Evolutionary conservation across 2,888 invertebrate genomes (phyloP), one percentile per base, ranked within the genome.

Genomic region (Metopia argyrocephala): DNA sequence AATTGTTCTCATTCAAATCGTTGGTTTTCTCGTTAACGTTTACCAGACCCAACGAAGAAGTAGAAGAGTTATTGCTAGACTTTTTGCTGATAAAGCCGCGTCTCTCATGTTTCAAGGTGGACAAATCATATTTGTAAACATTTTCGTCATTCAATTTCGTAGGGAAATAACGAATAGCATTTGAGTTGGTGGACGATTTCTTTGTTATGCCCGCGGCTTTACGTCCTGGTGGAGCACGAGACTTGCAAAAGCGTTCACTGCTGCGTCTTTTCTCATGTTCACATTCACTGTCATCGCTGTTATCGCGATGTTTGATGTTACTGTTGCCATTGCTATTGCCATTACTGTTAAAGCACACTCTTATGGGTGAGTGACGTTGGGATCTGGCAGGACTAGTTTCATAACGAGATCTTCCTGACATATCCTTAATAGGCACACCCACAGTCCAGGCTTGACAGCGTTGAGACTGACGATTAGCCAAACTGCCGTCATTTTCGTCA

Each of bases 211-310:
- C 89, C 2, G 89, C 86, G 21, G 87, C 85, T 71, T 91, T 91
- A 50, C 93, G 92, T 21, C 92, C 93, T 59, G 93, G 92, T 3
- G 93, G 92, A 15, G 92, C 92, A 15, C 93, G 90, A 3, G 93
- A 92, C 81, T 93, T 91, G 84, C 94, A 92, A 88, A 94, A 93
- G 66, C 94, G 91, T 86, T 94, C 94, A 85, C 92, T 93, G 83
- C 92, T 93, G 82, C 94, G 91, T 12, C 94, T 89, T 68, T 92
- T 91, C 85, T 94, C 94, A 73, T 93, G 92, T 85, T 94, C 94
- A 85, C 92, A 92, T 74, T 93, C 93, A 83, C 92, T 92, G 74
- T 92, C 92, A 66, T 90, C 89, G 83, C 90, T 88, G 12, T 87
- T 87, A 92, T 93, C 86, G 61, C 85, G 85, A 69, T 85, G 28